Evolutionary conservation across 2,888 invertebrate genomes (phyloP), one percentile per base, ranked within the genome.

Genomic region (Epicampocera succincta): DNA sequence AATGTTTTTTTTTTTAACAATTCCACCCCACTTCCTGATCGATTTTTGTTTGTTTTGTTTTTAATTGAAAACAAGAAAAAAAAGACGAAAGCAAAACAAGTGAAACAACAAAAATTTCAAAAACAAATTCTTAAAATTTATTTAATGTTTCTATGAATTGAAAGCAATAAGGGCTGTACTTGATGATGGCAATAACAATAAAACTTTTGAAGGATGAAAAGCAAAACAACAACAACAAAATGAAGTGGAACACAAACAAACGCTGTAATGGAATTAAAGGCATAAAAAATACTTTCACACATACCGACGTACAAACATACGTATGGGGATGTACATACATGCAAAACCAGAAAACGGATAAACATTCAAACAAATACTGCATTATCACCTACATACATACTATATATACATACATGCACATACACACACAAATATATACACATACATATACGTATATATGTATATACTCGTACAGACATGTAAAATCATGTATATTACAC

Each of bases 101-200:
- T 42, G 42, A 25, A 40, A 50, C 40, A 29, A 48, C n/a, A 21
- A 76, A 21, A 42, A 61, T 68, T 76, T 54, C 52, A 61, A 52
- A 68, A 68, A 75, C 19, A 68, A 76, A 69, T 68, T 76, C 17
- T 60, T 60, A 33, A 68, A 75, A 68, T 74, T 65, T 63, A 56
- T 65, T 65, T 56, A 65, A 40, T 48, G 56, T 54, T 58, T 46
- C 48, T 66, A 56, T 56, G 68, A 68, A 68, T 68, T 61, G 68
- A 21, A 76, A 44, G 52, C 50, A 76, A 60, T 60, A 68, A 68
- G 68, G 42, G 50, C 52, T 69, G 54, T 61, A 48, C 48, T 69
- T 63, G 61, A 29, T 63, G 61, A 29, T 56, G 44, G 65, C 60
- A 78, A 79, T 79, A 68, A 68, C 78, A 73, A 79, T 79, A 73